phyloP scores from a whole-genome alignment of 2,113 vertebrate species.

The Xiphophorus couchianus region DNA sequence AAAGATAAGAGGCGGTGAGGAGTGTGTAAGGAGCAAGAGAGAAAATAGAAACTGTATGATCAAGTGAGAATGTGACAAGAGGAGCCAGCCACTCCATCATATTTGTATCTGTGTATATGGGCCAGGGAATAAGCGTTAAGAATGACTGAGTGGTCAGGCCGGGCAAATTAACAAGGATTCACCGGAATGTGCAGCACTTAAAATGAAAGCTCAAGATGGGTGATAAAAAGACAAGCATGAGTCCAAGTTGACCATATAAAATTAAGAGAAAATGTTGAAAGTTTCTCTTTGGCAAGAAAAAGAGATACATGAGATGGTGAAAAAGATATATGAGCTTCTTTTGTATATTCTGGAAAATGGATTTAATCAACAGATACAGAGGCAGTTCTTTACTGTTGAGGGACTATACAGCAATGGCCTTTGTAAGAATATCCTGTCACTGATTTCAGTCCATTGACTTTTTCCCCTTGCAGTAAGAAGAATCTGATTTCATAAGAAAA shows the following conservation, averaged over 20 bases:
- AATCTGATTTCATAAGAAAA: background rate
- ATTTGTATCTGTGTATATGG: slow-evolving; percentile 3
- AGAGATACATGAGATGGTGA: background rate
- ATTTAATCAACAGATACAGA: slow-evolving; percentile 21
- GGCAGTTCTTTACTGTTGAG: slow-evolving; percentile 21
- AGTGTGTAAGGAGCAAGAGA: background rate
- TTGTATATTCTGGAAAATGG: background rate
- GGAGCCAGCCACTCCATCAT: slow-evolving; percentile 11
- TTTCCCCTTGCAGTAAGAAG: background rate
- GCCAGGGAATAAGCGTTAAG: slow-evolving; percentile 7
- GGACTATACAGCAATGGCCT: background rate
- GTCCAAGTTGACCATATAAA: background rate
- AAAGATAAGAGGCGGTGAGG: slow-evolving; percentile 4
- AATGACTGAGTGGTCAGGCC: background rate
- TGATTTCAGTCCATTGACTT: background rate
- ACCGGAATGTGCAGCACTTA: background rate
- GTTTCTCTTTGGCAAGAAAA: background rate
- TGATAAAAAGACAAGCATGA: background rate
- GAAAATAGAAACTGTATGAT: slow-evolving; percentile 21
- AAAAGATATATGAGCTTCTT: background rate
- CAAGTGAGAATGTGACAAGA: slow-evolving; percentile 4
- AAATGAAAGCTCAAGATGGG: background rate
- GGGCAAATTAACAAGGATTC: slow-evolving; percentile 10
- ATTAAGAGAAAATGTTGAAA: background rate
- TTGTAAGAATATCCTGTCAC: background rate